These are phyloP conservation scores for Drosophila fungiperda DNA, from an alignment of 2,888 invertebrate genomes.

Conservation along the genomic window DNA sequence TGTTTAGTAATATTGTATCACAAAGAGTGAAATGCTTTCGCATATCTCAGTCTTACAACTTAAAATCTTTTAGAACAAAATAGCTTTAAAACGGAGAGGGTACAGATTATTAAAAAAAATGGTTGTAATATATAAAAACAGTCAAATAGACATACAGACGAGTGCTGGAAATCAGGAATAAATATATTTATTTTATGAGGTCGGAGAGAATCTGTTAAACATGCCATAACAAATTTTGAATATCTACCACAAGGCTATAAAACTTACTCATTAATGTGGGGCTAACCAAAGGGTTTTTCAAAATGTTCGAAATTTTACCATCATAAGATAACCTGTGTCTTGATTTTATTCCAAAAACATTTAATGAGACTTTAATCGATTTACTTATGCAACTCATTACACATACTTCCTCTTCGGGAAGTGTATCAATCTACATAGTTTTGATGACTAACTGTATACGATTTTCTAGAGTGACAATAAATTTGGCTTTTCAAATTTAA, in stretches of 20 bases:
- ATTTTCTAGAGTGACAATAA: neutral
- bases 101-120: neutral
- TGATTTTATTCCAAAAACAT: neutral
- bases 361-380: neutral
- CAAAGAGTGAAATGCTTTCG: neutral
- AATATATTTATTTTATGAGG: neutral
- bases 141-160: neutral
- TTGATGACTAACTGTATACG: neutral
- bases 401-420: neutral
- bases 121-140: neutral
- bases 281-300: neutral
- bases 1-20: neutral
- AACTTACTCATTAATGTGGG: neutral
- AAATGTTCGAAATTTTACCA: neutral
- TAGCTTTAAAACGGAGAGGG: neutral
- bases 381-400: neutral
- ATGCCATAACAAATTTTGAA: too few relatives aligned
- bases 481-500: neutral
- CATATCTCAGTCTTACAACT: neutral
- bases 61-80: neutral
- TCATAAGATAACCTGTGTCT: neutral
- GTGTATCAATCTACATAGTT: neutral
- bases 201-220: neutral
- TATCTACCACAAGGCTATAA: neutral
- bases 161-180: neutral